phyloP scores from a whole-genome alignment of 2,113 vertebrate species.

The Syrmaticus mikado region DNA sequence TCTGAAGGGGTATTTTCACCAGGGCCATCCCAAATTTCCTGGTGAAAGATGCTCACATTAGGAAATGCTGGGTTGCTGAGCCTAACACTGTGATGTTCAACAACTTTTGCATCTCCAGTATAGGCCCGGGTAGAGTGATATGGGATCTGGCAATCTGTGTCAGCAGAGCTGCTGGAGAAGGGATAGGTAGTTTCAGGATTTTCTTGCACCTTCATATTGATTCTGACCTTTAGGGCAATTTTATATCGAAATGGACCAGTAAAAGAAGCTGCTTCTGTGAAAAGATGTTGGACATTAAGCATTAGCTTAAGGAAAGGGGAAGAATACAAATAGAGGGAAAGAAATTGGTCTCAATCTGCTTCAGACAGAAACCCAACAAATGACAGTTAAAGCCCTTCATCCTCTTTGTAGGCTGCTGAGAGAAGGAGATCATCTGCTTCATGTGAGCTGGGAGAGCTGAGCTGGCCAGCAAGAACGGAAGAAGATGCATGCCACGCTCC shows the following conservation, averaged over 20 bases:
- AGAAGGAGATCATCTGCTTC: neutral
- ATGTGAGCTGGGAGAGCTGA: neutral
- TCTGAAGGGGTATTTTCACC: neutral
- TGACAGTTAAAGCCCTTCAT: neutral
- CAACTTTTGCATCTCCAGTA: neutral
- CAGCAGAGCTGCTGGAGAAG: neutral
- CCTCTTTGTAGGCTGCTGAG: neutral
- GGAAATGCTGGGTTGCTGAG: neutral
- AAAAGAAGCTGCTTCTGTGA: neutral
- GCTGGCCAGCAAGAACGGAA: neutral
- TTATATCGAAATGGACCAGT: neutral
- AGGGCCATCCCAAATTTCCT: neutral
- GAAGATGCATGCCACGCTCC: neutral
- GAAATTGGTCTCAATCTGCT: neutral
- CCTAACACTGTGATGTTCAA: fast-evolving
- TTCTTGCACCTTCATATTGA: neutral
- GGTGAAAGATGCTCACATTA: fast-evolving
- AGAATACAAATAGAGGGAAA: neutral
- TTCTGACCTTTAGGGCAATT: neutral
- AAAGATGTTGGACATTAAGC: neutral
- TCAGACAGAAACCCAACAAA: neutral
- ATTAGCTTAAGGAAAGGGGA: too few species aligned
- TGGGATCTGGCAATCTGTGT: neutral
- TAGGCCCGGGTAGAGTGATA: fast-evolving
- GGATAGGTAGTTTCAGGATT: neutral